These are phyloP conservation scores for Lasioglossum figueresi DNA, from an alignment of 2,888 invertebrate genomes.

Conservation along the genomic window DNA sequence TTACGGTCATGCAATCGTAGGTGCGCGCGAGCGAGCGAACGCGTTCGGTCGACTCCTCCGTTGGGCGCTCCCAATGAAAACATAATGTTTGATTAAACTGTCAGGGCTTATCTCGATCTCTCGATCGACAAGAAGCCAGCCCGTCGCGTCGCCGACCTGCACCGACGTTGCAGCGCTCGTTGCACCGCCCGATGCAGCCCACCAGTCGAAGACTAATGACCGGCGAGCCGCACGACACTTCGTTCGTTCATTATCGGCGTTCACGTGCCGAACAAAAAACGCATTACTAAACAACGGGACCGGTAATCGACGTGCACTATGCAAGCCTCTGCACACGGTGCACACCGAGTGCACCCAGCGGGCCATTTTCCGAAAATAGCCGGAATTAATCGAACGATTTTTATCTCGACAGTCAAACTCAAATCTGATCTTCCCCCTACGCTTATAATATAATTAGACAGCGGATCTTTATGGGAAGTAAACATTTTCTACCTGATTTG, in stretches of 20 bases:
- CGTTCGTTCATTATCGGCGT: conserved; percentile 42
- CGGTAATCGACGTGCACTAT: neutral
- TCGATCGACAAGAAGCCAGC: conserved; percentile 37
- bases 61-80: conserved; percentile 39
- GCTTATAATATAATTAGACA: neutral
- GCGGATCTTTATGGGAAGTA: no score
- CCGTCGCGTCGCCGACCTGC: conserved; percentile 1
- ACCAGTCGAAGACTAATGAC: conserved; percentile 49
- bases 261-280: conserved; percentile 35
- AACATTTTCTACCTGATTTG: no score
- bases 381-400: neutral
- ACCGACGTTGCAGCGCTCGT: neutral
- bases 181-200: neutral
- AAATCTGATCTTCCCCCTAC: neutral
- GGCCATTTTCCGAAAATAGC: neutral
- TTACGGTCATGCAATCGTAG: conserved; percentile 54
- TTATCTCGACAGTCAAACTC: neutral
- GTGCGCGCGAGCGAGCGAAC: neutral
- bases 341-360: neutral
- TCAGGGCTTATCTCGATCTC: conserved; percentile 36
- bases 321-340: conserved; percentile 18
- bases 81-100: conserved; percentile 62
- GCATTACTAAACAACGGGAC: conserved; percentile 38
- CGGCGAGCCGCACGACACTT: conserved; percentile 21
- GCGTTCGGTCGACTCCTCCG: neutral